These are phyloP conservation scores for Morinoia aosen DNA, from an alignment of 2,888 invertebrate genomes.

Conservation along the genomic window DNA sequence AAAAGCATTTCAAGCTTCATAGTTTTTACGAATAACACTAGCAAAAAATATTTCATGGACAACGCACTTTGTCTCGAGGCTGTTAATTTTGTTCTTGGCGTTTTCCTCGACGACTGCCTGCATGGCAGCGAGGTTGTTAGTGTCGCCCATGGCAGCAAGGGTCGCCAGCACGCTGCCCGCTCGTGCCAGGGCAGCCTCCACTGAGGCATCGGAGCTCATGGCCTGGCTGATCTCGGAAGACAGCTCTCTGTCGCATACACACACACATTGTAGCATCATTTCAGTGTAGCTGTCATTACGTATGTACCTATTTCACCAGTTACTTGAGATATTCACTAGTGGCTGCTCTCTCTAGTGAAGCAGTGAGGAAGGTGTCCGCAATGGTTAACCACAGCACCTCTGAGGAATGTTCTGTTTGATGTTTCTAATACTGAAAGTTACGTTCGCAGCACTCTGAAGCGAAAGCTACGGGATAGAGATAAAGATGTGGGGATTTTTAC, in stretches of 20 bases:
- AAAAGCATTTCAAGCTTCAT: background rate
- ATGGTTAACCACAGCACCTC: background rate
- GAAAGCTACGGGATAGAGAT: background rate
- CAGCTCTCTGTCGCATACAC: conserved; percentile 60
- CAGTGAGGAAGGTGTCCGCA: background rate
- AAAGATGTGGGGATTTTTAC: background rate
- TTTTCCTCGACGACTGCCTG: background rate
- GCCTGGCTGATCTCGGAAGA: background rate
- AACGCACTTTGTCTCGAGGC: background rate
- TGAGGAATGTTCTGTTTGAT: background rate
- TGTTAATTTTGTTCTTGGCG: background rate
- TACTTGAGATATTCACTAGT: background rate
- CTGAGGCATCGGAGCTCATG: conserved; percentile 1
- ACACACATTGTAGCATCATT: conserved; percentile 46
- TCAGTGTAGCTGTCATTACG: too few relatives aligned
- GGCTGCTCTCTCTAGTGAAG: background rate
- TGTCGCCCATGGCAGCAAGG: conserved; percentile 29
- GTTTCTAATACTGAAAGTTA: background rate
- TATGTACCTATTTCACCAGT: background rate
- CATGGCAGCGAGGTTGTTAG: background rate
- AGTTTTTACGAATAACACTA: background rate
- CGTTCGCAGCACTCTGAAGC: background rate
- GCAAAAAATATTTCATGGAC: background rate
- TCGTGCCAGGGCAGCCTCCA: background rate
- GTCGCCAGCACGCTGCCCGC: conserved; percentile 1